These are phyloP conservation scores for Hermaeophaga mercurialis DNA, from an alignment of 2,888 invertebrate genomes.

Conservation along the genomic window DNA sequence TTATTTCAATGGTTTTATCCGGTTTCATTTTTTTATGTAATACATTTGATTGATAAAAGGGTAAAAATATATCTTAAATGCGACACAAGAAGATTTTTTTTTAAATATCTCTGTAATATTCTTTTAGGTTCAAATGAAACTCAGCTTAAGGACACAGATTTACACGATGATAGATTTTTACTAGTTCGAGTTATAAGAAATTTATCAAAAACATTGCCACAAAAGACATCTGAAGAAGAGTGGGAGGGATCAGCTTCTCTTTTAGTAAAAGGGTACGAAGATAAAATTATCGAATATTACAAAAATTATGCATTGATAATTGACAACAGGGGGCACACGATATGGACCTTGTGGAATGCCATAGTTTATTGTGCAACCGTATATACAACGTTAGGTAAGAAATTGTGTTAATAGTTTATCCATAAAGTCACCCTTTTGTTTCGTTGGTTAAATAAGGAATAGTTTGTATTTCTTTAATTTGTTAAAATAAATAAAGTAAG, in stretches of 20 bases:
- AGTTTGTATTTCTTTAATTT: no score
- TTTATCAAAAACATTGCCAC: conserved; percentile 46
- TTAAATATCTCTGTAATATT: no score
- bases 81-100: no score
- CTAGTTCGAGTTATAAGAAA: conserved; percentile 49
- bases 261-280: conserved; percentile 63
- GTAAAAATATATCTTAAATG: no score
- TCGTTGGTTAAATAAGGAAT: no score
- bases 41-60: no score
- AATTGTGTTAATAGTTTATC: no score
- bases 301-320: conserved; percentile 46
- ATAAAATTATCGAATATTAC: conserved; percentile 51
- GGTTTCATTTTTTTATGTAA: no score
- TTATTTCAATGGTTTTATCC: no score
- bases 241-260: conserved; percentile 61
- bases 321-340: conserved; percentile 57
- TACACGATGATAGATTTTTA: conserved; percentile 46
- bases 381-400: conserved; percentile 83
- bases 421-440: no score
- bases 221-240: conserved; percentile 48
- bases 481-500: no score
- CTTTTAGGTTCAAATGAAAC: conserved; percentile 47
- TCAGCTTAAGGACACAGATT: conserved; percentile 46
- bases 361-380: conserved; percentile 88
- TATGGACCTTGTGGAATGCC: conserved; percentile 86